Evolutionary conservation across 2,888 invertebrate genomes (phyloP), one percentile per base, ranked within the genome.

Genomic region (Phania funesta): DNA sequence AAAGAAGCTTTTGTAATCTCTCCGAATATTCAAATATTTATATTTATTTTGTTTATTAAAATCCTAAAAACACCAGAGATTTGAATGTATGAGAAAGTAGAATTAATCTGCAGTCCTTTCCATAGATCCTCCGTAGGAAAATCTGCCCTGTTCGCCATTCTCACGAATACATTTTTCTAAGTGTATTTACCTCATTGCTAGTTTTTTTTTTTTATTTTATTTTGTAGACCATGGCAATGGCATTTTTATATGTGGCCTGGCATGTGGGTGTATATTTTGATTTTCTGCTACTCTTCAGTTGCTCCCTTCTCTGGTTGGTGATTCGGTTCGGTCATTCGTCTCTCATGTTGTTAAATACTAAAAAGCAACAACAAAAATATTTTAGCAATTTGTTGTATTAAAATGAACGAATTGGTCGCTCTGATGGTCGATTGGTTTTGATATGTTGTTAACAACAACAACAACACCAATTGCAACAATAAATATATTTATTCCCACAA

Each of bases 161-260:
- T n/a, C 6, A 8, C 9, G 13, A 9, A 13, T 0, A 24, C 1
- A 20, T 20, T 74, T 50, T 11, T 22, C 29, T 32, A 16, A 41
- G 64, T 65, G 50, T 60, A 64, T 67, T 68, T 46, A 60, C 44
- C 58, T 22, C 35, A 38, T 73, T 60, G 58, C 44, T 60, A 56
- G 48, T 52, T n/a, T n/a, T n/a, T n/a, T n/a, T n/a, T n/a, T n/a
- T n/a, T n/a, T n/a, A n/a, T n/a, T n/a, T n/a, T n/a, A n/a, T n/a
- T 44, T 35, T 68, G 13, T 35, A 65, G 64, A 60, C 78, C 74
- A 82, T 78, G 82, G 48, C 78, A 82, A 54, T 78, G 78, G 65
- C 78, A 82, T 71, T 70, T 82, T 78, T 70, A 78, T 56, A 78
- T 74, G 58, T 74, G 54, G 48, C 58, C 52, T 50, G 71, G 48